Evolutionary conservation across 2,797 vertebrate genomes (phyloP), one percentile per base, ranked within the genome.

Genomic region (Meda fulgida): DNA sequence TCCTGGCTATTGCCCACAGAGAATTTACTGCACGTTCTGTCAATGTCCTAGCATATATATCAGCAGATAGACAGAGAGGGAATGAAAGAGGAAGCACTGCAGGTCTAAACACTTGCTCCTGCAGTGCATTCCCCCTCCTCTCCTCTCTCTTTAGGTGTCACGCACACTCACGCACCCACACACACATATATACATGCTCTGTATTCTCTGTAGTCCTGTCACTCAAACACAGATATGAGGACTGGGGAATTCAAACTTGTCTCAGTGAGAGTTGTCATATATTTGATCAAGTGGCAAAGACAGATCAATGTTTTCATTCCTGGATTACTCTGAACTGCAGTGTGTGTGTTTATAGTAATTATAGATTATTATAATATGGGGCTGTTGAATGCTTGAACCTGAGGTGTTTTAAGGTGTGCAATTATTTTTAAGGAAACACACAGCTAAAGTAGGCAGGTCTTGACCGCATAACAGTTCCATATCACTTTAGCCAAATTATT

Each of bases 61-160:
- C 80, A 85, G 79, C 71, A 48, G 69, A 67, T 67, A 86, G 75
- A 85, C 36, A 80, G 81, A 80, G 72, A 40, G 67, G 75, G 78
- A 84, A 76, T 81, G 66, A 78, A 81, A 78, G 83, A 87, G 76
- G 77, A 85, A 85, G 77, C 85, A 87, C 80, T 88, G 84, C 85
- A 81, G 89, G 87, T 88, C 89, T 88, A 87, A 89, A 89, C 87
- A 87, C 67, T 89, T 88, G 87, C 85, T 87, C 85, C 88, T 65
- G 89, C 89, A 88, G 87, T 89, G 80, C 83, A 88, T 85, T 87
- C 85, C 87, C 85, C 87, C 84, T 85, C 75, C 86, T 84, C 82
- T 84, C 71, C 48, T 78, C 80, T 81, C 84, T 86, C 60, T 86
- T 81, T 86, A 69, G 60, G 79, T 86, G 63, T 86, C 84, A 82